A percentile compares a stretch with the other conserved stretches of the same genome.
phyloP scores from a whole-genome alignment of 2,797 vertebrate genomes.

The Falco concolor region DNA sequence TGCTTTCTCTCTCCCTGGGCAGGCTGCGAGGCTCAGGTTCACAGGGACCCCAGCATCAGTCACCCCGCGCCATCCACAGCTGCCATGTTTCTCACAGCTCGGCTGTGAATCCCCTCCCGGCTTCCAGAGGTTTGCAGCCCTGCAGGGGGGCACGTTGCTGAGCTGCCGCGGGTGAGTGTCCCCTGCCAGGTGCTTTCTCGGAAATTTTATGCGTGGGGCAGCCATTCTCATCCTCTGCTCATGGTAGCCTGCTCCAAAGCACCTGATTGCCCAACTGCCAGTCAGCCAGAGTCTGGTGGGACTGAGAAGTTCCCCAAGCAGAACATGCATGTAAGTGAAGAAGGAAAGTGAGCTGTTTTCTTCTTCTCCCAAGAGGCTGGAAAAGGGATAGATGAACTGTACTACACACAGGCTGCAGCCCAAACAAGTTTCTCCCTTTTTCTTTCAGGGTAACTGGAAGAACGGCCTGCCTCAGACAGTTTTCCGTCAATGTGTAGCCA shows the following conservation, averaged over 20 bases:
- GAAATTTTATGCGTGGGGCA: accelerated
- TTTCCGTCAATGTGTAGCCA: accelerated
- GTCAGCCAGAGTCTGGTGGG: not conserved
- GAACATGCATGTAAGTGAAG: not conserved
- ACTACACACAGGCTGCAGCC: not conserved
- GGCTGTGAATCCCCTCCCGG: not conserved
- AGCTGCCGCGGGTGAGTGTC: not conserved
- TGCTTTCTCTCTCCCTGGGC: no score
- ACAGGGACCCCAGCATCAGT: accelerated
- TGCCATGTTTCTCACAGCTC: accelerated
- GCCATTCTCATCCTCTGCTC: not conserved
- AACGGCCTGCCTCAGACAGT: not conserved
- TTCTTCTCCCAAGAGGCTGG: not conserved
- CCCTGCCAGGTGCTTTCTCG: not conserved
- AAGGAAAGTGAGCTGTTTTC: not conserved
- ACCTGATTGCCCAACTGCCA: not conserved
- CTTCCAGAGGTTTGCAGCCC: not conserved
- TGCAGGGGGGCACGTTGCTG: not conserved
- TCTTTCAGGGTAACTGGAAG: not conserved
- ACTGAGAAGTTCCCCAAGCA: accelerated
- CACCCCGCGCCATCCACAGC: accelerated
- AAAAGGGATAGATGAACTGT: not conserved
- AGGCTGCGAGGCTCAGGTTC: no score
- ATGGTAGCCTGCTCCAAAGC: not conserved
- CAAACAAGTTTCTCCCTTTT: not conserved